phyloP scores from a whole-genome alignment of 2,113 vertebrate genomes.

The Nothocercus julius region DNA sequence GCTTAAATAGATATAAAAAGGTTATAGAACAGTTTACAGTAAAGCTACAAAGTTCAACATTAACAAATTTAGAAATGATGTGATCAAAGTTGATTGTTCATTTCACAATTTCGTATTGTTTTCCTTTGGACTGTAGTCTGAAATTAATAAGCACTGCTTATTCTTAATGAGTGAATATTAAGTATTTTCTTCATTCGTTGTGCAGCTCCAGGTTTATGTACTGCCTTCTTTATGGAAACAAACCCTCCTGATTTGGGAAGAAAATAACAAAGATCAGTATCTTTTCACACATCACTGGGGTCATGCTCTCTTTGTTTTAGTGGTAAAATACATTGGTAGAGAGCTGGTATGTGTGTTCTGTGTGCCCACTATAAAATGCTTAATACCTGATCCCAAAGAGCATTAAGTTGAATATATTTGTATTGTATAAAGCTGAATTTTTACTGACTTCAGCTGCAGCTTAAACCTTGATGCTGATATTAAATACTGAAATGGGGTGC shows the following conservation, averaged over 20 bases:
- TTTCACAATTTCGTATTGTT: neutral
- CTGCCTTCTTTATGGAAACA: neutral
- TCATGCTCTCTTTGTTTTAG: neutral
- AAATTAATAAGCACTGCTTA: neutral
- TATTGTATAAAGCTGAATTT: neutral
- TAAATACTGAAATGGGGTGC: too few species aligned
- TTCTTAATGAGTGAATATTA: conserved; percentile 49
- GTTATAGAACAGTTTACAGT: neutral
- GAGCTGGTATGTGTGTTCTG: neutral
- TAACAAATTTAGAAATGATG: neutral
- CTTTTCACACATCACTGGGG: neutral
- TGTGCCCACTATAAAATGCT: neutral
- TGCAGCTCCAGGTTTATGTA: conserved; percentile 34
- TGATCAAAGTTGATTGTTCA: neutral
- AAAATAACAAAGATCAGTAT: neutral
- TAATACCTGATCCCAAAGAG: neutral
- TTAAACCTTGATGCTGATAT: neutral
- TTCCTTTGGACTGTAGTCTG: neutral
- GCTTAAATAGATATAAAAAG: neutral
- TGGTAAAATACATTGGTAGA: neutral
- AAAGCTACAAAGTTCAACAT: neutral
- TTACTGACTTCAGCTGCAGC: neutral
- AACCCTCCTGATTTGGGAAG: neutral
- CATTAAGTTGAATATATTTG: neutral
- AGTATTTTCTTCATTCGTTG: conserved; percentile 38